phyloP scores from a whole-genome alignment of 2,888 invertebrate species.

The Belgica antarctica region DNA sequence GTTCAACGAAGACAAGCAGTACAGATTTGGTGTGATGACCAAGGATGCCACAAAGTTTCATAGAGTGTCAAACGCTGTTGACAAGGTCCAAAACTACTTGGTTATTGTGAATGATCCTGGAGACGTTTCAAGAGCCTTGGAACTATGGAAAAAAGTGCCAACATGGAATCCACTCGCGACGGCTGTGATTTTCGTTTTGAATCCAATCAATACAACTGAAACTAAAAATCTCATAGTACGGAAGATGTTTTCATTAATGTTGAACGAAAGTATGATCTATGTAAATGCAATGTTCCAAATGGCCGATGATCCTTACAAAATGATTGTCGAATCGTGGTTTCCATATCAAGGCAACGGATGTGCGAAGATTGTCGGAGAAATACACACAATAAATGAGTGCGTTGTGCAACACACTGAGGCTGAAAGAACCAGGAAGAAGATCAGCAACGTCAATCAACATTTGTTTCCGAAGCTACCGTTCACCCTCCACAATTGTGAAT shows the following conservation, averaged over 20 bases:
- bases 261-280: constrained; percentile 50
- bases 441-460: constrained; percentile 15
- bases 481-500: constrained; percentile 51
- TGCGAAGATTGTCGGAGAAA: constrained; percentile 48
- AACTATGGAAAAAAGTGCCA: constrained; percentile 49
- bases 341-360: constrained; percentile 53
- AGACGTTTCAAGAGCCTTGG: constrained; percentile 50
- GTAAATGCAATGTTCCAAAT: constrained; percentile 51
- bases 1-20: constrained; percentile 20
- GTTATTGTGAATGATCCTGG: constrained; percentile 50
- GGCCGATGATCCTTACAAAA: constrained; percentile 44
- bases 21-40: constrained; percentile 26
- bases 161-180: constrained; percentile 54
- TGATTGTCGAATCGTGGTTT: constrained; percentile 49
- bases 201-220: constrained; percentile 47
- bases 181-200: constrained; percentile 49
- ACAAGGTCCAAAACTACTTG: constrained; percentile 53
- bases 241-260: constrained; percentile 47
- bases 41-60: constrained; percentile 31
- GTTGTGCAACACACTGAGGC: constrained; percentile 44
- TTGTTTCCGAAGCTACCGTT: constrained; percentile 49
- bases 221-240: constrained; percentile 42
- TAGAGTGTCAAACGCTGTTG: constrained; percentile 38
- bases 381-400: constrained; percentile 49
- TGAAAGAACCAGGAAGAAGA: not conserved